phyloP scores from a whole-genome alignment of 2,888 invertebrate genomes.

The Mylabris sibirica region DNA sequence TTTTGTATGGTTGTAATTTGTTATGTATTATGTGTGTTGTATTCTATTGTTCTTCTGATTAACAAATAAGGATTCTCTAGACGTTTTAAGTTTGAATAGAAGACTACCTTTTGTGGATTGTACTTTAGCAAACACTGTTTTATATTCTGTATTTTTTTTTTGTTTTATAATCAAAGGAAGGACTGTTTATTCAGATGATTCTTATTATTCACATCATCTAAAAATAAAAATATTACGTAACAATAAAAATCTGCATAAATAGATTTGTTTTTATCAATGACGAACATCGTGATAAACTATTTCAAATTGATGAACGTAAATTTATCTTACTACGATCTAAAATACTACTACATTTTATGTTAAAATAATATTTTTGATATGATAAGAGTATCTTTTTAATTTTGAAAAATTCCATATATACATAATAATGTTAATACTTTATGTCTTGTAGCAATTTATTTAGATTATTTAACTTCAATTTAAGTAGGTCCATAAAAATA shows the following conservation, averaged over 20 bases:
- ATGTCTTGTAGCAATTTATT: background rate
- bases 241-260: background rate
- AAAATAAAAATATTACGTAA: background rate
- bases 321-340: background rate
- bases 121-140: background rate
- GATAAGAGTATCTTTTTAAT: too few relatives aligned
- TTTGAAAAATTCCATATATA: too few relatives aligned
- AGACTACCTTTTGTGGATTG: slow-evolving; percentile 1
- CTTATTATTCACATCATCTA: background rate
- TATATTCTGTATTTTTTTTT: background rate
- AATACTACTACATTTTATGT: too few relatives aligned
- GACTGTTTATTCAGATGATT: background rate
- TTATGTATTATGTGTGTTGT: background rate
- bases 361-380: too few relatives aligned
- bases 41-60: background rate
- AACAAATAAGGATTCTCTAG: background rate
- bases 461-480: too few relatives aligned
- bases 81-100: background rate
- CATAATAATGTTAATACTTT: too few relatives aligned
- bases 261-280: slow-evolving; percentile 4
- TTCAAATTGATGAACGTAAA: too few relatives aligned
- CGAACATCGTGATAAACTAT: background rate
- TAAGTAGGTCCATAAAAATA: background rate
- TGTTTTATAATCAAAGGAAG: background rate
- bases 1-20: background rate